Conservation (phyloP, 2,888 invertebrate genomes). For the Pseudolycoriella hygida region DNA sequence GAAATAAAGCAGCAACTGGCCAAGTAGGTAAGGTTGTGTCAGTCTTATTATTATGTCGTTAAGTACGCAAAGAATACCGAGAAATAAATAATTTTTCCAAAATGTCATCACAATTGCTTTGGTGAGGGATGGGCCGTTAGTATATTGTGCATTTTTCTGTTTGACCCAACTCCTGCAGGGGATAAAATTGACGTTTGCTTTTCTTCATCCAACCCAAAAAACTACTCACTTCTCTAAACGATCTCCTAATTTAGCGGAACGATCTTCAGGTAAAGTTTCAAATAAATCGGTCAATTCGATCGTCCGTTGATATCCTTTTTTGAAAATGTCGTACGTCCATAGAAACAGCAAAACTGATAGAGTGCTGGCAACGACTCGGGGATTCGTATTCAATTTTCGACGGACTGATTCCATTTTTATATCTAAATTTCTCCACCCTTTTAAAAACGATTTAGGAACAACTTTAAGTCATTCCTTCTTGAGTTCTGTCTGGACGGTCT, state of each 20-base stretch:
- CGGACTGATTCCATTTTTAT: no score
- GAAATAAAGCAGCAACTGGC: conserved; percentile 12
- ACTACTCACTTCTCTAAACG: background rate
- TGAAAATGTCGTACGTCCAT: background rate
- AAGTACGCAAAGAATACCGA: conserved; percentile 11
- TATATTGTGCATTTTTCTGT: conserved; percentile 9
- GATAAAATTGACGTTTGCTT: background rate
- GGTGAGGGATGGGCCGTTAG: conserved; percentile 11
- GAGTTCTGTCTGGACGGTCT: no score
- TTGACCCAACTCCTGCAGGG: conserved; percentile 11
- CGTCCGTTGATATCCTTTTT: background rate
- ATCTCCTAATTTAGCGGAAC: background rate
- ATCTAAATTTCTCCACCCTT: no score
- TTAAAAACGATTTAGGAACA: no score
- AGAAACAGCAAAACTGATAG: background rate
- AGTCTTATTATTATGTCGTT: conserved; percentile 12
- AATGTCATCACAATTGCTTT: conserved; percentile 12
- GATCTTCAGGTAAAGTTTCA: background rate
- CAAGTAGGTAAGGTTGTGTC: conserved; percentile 12
- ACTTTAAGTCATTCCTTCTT: no score
- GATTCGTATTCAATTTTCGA: background rate
- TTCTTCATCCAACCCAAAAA: background rate
- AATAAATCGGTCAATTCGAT: background rate
- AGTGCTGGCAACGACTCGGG: background rate
- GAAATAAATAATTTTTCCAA: conserved; percentile 12